Conservation (phyloP, 2,113 vertebrate species). For the Cebidichthys violaceus region DNA sequence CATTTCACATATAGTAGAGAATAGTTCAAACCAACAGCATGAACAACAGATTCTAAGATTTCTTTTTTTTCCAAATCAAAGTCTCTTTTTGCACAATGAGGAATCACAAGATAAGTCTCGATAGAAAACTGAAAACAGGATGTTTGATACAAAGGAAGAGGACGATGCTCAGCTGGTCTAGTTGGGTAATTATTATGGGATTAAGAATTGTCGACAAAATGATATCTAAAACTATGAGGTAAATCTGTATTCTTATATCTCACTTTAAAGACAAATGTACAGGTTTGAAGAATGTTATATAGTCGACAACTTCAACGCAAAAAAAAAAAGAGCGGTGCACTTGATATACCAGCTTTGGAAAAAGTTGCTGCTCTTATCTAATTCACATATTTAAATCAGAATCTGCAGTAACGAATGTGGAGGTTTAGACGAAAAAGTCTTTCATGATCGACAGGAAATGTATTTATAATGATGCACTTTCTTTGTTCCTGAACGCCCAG, state of each 20-base stretch:
- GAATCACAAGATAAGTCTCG: background rate
- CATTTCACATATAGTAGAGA: background rate
- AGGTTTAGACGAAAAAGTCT: background rate
- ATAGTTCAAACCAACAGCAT: background rate
- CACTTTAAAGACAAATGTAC: background rate
- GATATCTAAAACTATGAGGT: background rate
- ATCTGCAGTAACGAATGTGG: background rate
- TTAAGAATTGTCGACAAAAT: background rate
- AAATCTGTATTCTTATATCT: background rate
- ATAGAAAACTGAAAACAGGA: background rate
- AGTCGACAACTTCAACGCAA: background rate
- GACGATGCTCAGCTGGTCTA: background rate
- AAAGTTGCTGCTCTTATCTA: background rate
- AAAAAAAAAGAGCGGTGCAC: background rate
- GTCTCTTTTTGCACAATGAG: background rate
- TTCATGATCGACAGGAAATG: conserved; percentile 3
- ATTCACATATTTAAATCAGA: background rate
- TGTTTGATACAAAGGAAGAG: background rate
- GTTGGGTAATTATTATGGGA: background rate
- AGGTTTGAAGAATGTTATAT: background rate
- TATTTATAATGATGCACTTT: background rate
- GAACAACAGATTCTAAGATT: background rate
- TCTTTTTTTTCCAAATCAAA: no score
- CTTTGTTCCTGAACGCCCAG: conserved; percentile 18
- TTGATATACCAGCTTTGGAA: background rate